phyloP scores from a whole-genome alignment of 2,113 vertebrate genomes.

The Sorex fumeus region DNA sequence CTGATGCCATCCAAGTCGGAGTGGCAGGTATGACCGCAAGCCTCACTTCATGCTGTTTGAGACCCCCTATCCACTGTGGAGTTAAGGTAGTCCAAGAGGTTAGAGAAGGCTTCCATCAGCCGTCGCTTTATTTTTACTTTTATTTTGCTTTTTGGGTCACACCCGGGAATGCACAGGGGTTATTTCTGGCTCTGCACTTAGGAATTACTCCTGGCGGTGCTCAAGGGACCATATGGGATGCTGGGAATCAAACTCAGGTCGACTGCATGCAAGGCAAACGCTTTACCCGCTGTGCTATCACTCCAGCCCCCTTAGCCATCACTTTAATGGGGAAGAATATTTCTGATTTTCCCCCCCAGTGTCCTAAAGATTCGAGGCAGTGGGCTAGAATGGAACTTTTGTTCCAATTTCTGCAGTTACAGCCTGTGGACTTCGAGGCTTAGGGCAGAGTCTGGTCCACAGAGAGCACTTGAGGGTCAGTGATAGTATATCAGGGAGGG shows the following conservation, averaged over 20 bases:
- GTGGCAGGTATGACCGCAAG: conserved; percentile 80
- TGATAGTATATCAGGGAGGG: no score
- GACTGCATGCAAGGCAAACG: no score
- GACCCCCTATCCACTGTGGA: not conserved
- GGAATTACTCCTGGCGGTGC: no score
- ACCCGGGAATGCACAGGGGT: no score
- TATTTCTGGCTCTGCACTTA: no score
- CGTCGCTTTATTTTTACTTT: no score
- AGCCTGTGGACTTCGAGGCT: not conserved
- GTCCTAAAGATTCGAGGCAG: not conserved
- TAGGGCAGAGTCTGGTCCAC: not conserved
- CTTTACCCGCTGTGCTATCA: no score
- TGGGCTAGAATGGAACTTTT: not conserved
- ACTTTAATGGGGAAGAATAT: not conserved
- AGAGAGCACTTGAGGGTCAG: not conserved
- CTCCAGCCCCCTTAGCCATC: not conserved
- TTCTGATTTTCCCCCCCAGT: conserved; percentile 14
- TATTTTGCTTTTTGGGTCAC: not conserved
- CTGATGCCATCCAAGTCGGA: conserved; percentile 79
- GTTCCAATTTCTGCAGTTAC: not conserved
- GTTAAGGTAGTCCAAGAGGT: no score
- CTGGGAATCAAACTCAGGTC: no score
- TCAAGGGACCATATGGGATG: no score
- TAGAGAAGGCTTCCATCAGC: not conserved
- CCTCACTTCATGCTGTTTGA: not conserved